A percentile compares a stretch with the other conserved stretches of the same genome.
Evolutionary conservation across 2,113 vertebrate species (phyloP).

Genomic region (Aegotheles bennettii): DNA sequence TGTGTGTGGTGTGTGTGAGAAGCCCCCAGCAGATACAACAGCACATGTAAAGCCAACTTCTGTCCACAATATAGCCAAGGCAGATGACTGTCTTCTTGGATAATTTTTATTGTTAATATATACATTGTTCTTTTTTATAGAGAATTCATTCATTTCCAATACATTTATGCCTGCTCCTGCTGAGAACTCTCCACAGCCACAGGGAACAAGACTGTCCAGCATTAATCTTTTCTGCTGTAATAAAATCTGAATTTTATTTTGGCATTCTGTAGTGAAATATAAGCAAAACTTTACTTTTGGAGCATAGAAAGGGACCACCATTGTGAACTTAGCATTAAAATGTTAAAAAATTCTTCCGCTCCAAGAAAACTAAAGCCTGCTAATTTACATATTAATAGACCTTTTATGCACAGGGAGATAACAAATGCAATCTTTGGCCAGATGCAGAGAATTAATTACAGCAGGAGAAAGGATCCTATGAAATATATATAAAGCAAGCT

Average conservation of each 20-base stretch:
- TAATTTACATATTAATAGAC: slow-evolving; percentile 34
- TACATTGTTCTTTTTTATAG: not conserved
- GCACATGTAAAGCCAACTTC: not conserved
- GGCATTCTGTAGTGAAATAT: not conserved
- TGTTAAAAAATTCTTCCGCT: not conserved
- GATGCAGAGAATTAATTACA: slow-evolving; percentile 50
- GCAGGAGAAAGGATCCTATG: not conserved
- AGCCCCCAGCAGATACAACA: not conserved
- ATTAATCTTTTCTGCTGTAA: not conserved
- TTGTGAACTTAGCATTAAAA: slow-evolving; percentile 9
- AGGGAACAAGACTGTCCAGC: not conserved
- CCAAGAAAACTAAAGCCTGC: not conserved
- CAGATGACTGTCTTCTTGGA: not conserved
- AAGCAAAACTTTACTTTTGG: not conserved
- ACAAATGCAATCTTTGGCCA: not conserved
- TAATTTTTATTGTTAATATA: not conserved
- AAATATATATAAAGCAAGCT: not conserved
- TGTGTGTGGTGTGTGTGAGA: not conserved
- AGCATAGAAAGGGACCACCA: not conserved
- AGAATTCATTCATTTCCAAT: not conserved
- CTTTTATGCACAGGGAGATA: not conserved
- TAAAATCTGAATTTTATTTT: not conserved
- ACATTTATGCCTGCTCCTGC: not conserved
- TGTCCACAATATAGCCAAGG: not conserved
- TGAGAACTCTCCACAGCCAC: not conserved